Evolutionary conservation across 2,797 vertebrate species (phyloP), one percentile per base, ranked within the genome.

Genomic region (Chromis chromis): DNA sequence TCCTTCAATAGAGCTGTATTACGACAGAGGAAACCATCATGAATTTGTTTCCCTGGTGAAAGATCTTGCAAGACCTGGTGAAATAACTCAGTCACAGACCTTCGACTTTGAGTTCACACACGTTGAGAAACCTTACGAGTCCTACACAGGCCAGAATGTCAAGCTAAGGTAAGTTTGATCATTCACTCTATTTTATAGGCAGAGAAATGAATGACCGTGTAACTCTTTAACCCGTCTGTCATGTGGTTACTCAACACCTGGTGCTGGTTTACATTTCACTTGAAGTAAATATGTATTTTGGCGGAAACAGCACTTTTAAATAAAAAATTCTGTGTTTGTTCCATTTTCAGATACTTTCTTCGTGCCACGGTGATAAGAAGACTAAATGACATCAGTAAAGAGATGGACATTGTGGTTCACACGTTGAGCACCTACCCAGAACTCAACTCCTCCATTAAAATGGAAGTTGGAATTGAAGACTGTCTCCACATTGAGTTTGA

Each of bases 401-500:
- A 99, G 91, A 96, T 97, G 96, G 98, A 99, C 84, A 98, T 99
- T 1, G 97, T 99, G 0, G 98, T 99, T 48, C 98, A 99, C 87
- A 99, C 98, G 0, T 89, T 99, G 65, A 98, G 97, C 93, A 98
- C 98, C 0, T 99, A 99, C 86, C 98, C 98, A 0, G 98, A 99
- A 84, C 95, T 99, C 86, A 99, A 99, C 93, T 99, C 98, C 11
- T 99, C 98, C 65, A 99, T 99, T 79, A 99, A 98, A 90, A 99
- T 99, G 98, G 98, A 99, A 87, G 98, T 99, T 53, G 98, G 98
- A 31, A 99, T 99, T 0, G 98, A 99, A 86, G 98, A 99, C 74
- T 99, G 98, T 82, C 96, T 99, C 68, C 98, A 99, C 93, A 99
- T 99, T 31, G 98, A 99, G 90, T 99, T 99, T 25, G 98, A 99